Conservation (phyloP, 2,113 vertebrate genomes). For the Laticauda colubrina region DNA sequence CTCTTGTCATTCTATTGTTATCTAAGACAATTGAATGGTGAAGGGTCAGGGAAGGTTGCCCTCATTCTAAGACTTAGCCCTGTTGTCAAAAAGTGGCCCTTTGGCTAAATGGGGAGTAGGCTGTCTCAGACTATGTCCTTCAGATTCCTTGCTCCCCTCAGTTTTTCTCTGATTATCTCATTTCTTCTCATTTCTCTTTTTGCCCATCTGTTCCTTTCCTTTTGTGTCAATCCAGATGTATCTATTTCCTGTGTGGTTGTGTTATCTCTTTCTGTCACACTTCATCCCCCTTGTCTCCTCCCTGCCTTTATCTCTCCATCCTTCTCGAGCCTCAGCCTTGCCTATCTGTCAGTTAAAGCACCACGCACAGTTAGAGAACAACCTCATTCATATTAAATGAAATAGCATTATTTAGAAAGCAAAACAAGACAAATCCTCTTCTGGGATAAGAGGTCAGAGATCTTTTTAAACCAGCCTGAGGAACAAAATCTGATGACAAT, state of each 20-base stretch:
- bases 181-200: neutral
- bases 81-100: neutral
- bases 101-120: neutral
- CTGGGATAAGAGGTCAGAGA: neutral
- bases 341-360: neutral
- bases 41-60: neutral
- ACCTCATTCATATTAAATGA: slow-evolving; percentile 23
- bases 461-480: neutral
- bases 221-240: neutral
- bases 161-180: neutral
- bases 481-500: neutral
- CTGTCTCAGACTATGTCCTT: neutral
- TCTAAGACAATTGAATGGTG: neutral
- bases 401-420: neutral
- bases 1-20: neutral
- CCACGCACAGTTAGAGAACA: neutral
- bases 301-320: neutral
- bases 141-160: neutral
- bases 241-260: neutral
- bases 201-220: neutral
- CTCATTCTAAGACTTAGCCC: neutral
- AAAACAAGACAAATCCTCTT: neutral
- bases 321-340: neutral
- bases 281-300: neutral
- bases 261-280: neutral